phyloP scores from a whole-genome alignment of 2,888 invertebrate species.

The Elegia similella region DNA sequence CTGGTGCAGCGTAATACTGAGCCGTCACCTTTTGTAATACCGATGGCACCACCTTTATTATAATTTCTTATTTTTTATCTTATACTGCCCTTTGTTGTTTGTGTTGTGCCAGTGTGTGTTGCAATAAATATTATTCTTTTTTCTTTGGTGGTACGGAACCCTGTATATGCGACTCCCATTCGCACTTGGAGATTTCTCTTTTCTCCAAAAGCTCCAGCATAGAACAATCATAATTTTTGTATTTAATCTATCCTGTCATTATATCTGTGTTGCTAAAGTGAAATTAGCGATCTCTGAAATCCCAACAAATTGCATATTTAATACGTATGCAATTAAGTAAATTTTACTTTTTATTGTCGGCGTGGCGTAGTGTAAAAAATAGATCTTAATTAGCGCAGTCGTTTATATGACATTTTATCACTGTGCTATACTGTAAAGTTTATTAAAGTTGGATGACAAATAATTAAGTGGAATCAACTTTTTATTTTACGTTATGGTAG shows the following conservation, averaged over 20 bases:
- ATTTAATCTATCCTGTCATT: too few species aligned
- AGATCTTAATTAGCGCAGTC: background rate
- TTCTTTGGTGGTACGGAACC: too few species aligned
- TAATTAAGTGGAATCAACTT: background rate
- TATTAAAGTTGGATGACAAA: background rate
- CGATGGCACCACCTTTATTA: too few species aligned
- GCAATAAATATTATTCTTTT: too few species aligned
- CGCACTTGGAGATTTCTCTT: too few species aligned
- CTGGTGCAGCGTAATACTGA: too few species aligned
- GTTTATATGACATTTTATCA: background rate
- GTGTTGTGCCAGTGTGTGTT: too few species aligned
- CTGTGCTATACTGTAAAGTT: background rate
- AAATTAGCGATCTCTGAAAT: background rate
- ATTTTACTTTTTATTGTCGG: slow-evolving; percentile 29
- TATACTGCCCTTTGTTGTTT: too few species aligned
- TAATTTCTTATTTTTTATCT: too few species aligned
- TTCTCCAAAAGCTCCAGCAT: background rate
- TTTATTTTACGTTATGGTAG: too few species aligned
- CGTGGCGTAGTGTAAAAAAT: slow-evolving; percentile 24
- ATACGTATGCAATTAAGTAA: slow-evolving; percentile 22
- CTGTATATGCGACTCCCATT: too few species aligned
- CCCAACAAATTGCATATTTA: background rate
- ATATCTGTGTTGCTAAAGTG: background rate
- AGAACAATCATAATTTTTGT: background rate
- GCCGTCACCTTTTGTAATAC: too few species aligned